Base-by-base conservation (phyloP, 2,888 invertebrate species). In the Drosophila merina region DNA sequence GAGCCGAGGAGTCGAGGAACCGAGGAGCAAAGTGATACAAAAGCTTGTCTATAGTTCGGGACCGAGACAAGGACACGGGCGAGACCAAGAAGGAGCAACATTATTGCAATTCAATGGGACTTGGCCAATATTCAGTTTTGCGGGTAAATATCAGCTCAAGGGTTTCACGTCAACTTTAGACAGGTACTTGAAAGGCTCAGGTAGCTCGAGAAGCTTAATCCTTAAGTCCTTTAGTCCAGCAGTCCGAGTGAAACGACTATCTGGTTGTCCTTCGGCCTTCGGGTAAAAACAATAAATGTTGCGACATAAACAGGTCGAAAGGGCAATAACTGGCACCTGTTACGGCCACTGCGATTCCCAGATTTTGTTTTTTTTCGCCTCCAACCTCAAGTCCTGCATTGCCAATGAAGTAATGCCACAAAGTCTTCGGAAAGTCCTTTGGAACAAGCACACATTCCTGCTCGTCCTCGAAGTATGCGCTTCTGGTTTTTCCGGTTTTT, bases 251-350 rank as follows among this genome's bases (percentile, higher is more conserved):
- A 8, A 38, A 30, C 48, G 14, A 25, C 26, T 1, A 14, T 40
- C 20, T 25, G 45, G 8, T 3, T 10, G 48, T 33, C 48, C 14
- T n/a, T 12, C 14, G 3, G 14, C 6, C 8, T 20, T 20, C 20
- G 20, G 3, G n/a, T 14, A 42, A 42, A 12, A 40, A 42, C 14
- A 42, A 42, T 14, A 62, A 60, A 28, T 28, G 31, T 48, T 42
- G 38, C 20, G 36, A 26, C 30, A 38, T 36, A 50, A 49, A 50
- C 49, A 28, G 49, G 63, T 60, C 44, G 28, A 50, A 38, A 31
- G 26, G 14, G 26, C 26, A 38, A 26, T 25, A 44, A 44, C 10
- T 20, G 44, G 26, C 8, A 51, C 12, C 44, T 44, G 44, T 44
- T 20, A 44, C 25, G 25, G 44, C 25, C 25, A 44, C 30, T 26